phyloP scores from a whole-genome alignment of 92 coral and sea anemone species.

The Phymanthus crucifer region DNA sequence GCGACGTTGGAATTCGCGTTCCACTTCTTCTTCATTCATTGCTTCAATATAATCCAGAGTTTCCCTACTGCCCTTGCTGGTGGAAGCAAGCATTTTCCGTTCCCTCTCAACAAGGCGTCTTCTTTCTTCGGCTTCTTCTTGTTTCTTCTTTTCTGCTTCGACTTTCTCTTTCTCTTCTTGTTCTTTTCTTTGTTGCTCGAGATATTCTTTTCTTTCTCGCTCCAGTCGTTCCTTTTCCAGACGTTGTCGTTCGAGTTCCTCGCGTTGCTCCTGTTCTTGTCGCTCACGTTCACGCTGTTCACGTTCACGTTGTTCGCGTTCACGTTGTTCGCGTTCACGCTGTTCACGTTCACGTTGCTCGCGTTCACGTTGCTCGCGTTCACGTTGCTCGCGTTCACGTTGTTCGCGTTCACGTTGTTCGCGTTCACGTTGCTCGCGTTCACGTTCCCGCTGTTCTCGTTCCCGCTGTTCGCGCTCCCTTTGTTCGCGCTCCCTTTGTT shows the following conservation, averaged over 20 bases:
- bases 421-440: conserved; percentile 57
- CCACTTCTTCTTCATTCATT: conserved; percentile 82
- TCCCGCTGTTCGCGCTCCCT: conserved; percentile 64
- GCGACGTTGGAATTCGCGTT: conserved; percentile 84
- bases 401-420: conserved; percentile 53
- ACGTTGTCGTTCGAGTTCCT: conserved; percentile 54
- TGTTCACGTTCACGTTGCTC: conserved; percentile 51
- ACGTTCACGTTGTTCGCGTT: conserved; percentile 51
- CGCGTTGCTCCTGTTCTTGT: conserved; percentile 44
- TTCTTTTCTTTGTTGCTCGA: conserved; percentile 63
- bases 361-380: conserved; percentile 45
- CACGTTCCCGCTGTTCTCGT: conserved; percentile 50
- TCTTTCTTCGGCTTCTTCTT: conserved; percentile 57
- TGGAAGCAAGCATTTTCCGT: conserved; percentile 37
- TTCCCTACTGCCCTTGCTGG: conserved; percentile 59
- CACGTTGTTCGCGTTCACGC: conserved; percentile 50
- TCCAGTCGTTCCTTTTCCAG: conserved; percentile 54
- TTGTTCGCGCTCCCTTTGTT: conserved; percentile 42
- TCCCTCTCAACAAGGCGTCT: conserved; percentile 4
- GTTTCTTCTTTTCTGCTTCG: conserved; percentile 42
- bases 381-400: conserved; percentile 47
- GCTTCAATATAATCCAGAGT: conserved; percentile 71
- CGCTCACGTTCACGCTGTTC: conserved; percentile 50
- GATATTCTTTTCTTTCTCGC: conserved; percentile 63
- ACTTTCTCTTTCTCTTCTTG: conserved; percentile 52